Conservation (phyloP, 92 coral and sea anemone genomes). For the Actinostola sp. region DNA sequence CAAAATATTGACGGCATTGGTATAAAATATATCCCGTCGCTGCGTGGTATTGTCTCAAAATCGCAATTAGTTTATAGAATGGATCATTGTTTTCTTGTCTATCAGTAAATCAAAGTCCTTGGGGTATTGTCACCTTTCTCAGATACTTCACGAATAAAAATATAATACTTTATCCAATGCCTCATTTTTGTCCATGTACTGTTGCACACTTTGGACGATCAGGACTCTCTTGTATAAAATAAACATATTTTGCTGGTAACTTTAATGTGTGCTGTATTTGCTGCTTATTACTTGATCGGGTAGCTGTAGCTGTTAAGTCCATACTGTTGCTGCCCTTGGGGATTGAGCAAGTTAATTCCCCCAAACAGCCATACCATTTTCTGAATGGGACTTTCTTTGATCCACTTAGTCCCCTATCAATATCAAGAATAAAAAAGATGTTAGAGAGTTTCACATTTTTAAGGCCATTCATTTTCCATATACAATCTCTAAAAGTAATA, state of each 20-base stretch:
- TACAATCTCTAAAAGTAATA: too few relatives aligned
- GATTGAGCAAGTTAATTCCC: slow-evolving; percentile 36
- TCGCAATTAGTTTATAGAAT: too few relatives aligned
- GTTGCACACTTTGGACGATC: slow-evolving; percentile 45
- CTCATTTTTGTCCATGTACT: slow-evolving; percentile 63
- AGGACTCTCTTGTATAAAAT: slow-evolving; percentile 56
- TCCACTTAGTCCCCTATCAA: slow-evolving; percentile 20
- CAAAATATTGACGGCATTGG: too few relatives aligned
- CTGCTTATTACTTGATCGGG: slow-evolving; percentile 42
- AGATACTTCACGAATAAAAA: slow-evolving; percentile 51
- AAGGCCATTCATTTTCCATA: too few relatives aligned
- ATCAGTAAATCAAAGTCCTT: slow-evolving; percentile 69
- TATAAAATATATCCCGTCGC: too few relatives aligned
- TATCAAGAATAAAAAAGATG: not conserved
- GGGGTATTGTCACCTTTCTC: slow-evolving; percentile 30
- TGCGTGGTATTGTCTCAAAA: too few relatives aligned
- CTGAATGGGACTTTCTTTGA: slow-evolving; percentile 44
- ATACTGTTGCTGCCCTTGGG: slow-evolving; percentile 11
- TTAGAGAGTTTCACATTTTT: too few relatives aligned
- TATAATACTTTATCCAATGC: slow-evolving; percentile 39
- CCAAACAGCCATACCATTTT: slow-evolving; percentile 56
- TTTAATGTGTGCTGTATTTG: slow-evolving; percentile 42
- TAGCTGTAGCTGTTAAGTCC: slow-evolving; percentile 47
- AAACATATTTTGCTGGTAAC: slow-evolving; percentile 17
- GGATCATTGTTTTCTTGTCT: slow-evolving; percentile 73